Evolutionary conservation across 2,888 invertebrate genomes (phyloP).

Genomic region (Pyrrhosoma nymphula): DNA sequence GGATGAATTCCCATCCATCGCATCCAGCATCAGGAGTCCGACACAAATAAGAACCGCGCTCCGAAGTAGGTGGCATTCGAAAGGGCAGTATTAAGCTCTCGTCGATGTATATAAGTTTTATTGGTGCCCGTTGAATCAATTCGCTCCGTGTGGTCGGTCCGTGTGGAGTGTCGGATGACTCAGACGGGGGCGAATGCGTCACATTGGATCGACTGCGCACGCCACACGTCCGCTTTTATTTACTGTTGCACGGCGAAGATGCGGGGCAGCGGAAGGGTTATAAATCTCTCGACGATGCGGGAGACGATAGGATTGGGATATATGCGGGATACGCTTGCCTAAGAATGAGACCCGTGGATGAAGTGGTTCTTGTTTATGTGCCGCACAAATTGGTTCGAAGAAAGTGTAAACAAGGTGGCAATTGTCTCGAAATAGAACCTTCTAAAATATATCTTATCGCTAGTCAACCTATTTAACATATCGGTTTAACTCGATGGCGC

Average conservation of each 20-base stretch:
- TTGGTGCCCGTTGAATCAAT: background rate
- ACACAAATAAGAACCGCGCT: background rate
- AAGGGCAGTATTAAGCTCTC: background rate
- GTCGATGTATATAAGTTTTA: background rate
- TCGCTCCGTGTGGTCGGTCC: constrained; percentile 24
- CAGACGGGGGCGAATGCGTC: constrained; percentile 29
- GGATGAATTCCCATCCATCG: background rate
- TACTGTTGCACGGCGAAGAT: background rate
- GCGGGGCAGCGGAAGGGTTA: constrained; percentile 4
- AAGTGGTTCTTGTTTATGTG: background rate
- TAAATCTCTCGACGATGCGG: constrained; percentile 63
- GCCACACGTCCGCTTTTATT: constrained; percentile 34
- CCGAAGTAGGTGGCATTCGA: background rate
- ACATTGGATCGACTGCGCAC: constrained; percentile 34
- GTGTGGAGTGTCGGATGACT: background rate
- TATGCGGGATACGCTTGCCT: constrained; percentile 36
- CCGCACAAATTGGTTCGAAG: constrained; percentile 10
- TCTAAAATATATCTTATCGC: background rate
- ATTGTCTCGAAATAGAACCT: background rate
- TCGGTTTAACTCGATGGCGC: background rate
- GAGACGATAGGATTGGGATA: constrained; percentile 49
- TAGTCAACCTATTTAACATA: no score
- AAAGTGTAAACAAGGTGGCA: background rate
- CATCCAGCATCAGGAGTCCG: background rate
- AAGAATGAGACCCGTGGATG: background rate